These are phyloP conservation scores for Varanus komodoensis DNA, from an alignment of 2,113 vertebrate genomes.

Conservation along the genomic window DNA sequence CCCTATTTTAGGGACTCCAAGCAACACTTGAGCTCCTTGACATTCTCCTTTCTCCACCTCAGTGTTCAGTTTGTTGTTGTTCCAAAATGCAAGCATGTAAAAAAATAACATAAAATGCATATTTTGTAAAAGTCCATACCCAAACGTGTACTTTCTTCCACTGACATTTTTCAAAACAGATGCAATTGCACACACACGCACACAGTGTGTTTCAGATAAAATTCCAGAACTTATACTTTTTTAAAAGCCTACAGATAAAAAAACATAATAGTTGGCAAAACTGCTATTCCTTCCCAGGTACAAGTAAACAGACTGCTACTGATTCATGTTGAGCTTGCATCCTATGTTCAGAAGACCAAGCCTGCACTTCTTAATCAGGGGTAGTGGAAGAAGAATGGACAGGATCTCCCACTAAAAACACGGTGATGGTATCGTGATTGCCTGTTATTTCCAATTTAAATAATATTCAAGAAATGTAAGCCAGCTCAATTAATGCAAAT, in stretches of 20 bases:
- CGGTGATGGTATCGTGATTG: constrained; percentile 43
- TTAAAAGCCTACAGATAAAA: too few species aligned
- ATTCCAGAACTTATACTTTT: background rate
- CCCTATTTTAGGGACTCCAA: background rate
- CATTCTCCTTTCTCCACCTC: too few species aligned
- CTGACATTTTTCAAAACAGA: too few species aligned
- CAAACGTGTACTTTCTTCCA: too few species aligned
- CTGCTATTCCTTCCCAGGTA: constrained; percentile 3
- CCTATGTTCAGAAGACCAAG: constrained; percentile 43
- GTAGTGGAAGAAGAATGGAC: too few species aligned
- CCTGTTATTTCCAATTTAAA: constrained; percentile 48
- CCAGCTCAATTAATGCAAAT: constrained; percentile 58
- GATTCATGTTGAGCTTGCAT: constrained; percentile 47
- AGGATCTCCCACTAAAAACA: constrained; percentile 37
- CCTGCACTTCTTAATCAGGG: constrained; percentile 31
- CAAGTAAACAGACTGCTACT: constrained; percentile 28
- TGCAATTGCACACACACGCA: too few species aligned
- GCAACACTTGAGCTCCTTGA: too few species aligned
- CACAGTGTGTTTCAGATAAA: background rate
- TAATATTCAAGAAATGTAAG: constrained; percentile 43
- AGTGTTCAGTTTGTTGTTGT: too few species aligned
- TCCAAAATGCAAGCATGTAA: too few species aligned
- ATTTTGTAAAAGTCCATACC: too few species aligned
- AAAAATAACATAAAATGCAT: too few species aligned
- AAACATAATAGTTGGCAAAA: background rate